Conservation (phyloP, 2,888 invertebrate genomes). For the Drosophila setosimentum region DNA sequence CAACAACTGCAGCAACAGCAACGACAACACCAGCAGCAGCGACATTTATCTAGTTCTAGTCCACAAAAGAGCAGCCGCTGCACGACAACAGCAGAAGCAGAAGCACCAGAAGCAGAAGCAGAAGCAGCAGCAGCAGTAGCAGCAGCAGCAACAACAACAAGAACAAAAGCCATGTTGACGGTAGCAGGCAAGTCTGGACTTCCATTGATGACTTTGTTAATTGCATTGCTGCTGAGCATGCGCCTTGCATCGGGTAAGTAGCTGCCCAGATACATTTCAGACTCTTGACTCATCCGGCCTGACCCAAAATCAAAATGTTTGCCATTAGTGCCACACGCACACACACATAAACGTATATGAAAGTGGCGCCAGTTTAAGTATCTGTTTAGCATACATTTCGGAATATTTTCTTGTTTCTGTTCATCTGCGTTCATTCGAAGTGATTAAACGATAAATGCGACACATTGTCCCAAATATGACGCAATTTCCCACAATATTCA, state of each 20-base stretch:
- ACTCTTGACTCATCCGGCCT: slow-evolving; percentile 28
- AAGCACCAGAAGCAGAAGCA: slow-evolving; percentile 38
- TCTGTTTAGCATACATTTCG: slow-evolving; percentile 15
- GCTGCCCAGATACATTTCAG: slow-evolving; percentile 25
- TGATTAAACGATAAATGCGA: slow-evolving; percentile 58
- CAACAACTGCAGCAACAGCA: slow-evolving; percentile 56
- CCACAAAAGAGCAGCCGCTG: too few species aligned
- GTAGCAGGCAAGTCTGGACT: slow-evolving; percentile 56
- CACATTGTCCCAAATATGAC: slow-evolving; percentile 67
- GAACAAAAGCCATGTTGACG: slow-evolving; percentile 48
- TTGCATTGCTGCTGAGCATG: slow-evolving; percentile 80
- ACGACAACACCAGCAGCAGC: slow-evolving; percentile 22
- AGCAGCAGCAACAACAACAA: slow-evolving; percentile 31
- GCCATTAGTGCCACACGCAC: slow-evolving; percentile 10
- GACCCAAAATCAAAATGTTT: slow-evolving; percentile 41
- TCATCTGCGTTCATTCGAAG: slow-evolving; percentile 39
- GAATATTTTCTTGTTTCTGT: slow-evolving; percentile 1
- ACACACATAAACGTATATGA: slow-evolving; percentile 1
- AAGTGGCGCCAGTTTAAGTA: slow-evolving; percentile 45
- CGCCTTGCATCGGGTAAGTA: slow-evolving; percentile 82
- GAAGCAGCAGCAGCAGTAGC: slow-evolving; percentile 23
- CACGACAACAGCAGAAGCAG: slow-evolving; percentile 22
- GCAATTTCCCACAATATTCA: slow-evolving; percentile 56
- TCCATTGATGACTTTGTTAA: slow-evolving; percentile 82
- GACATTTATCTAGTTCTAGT: too few species aligned